These are phyloP conservation scores for Rhodinocichla rosea DNA, from an alignment of 2,113 vertebrate genomes.

Conservation along the genomic window DNA sequence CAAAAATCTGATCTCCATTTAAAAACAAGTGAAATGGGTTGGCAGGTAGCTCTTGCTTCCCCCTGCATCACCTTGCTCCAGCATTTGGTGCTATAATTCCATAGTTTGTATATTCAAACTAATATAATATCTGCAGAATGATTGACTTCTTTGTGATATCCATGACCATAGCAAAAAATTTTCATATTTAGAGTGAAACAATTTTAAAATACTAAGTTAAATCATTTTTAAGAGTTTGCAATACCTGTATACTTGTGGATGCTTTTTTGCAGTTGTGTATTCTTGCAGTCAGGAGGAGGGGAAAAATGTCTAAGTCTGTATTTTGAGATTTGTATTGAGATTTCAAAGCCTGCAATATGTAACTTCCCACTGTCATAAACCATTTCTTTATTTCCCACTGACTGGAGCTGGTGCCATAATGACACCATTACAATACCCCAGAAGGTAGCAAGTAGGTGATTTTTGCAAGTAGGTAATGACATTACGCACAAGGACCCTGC, in stretches of 20 bases:
- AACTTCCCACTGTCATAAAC: background rate
- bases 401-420: background rate
- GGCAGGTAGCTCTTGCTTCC: background rate
- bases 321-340: background rate
- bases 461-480: background rate
- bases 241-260: background rate
- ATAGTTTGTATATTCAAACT: background rate
- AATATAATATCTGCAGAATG: background rate
- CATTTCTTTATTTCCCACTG: fast-evolving
- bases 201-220: background rate
- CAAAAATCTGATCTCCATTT: background rate
- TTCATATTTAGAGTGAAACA: background rate
- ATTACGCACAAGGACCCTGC: background rate
- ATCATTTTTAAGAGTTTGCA: background rate
- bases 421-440: background rate
- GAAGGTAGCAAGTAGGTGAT: background rate
- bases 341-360: background rate
- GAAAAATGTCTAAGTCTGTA: background rate
- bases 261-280: background rate
- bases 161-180: background rate
- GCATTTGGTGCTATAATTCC: background rate
- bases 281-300: background rate
- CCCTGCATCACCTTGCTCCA: background rate
- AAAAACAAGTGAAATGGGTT: background rate
- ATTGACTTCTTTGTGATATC: background rate